Evolutionary conservation across 2,888 invertebrate genomes (phyloP), one percentile per base, ranked within the genome.

Genomic region (Standfussiana lucernea): DNA sequence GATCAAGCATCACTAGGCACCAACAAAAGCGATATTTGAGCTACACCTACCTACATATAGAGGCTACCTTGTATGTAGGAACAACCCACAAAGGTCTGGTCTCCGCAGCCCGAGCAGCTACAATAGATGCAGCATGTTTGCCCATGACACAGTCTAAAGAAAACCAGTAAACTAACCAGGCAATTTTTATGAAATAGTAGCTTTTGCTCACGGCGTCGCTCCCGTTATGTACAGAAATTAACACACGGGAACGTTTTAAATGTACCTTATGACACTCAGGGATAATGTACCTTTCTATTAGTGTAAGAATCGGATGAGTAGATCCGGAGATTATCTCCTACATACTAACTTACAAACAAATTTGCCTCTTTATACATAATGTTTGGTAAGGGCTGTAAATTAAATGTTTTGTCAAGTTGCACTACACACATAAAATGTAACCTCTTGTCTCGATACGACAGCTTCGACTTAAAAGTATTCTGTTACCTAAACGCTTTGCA

Each of bases 51-150:
- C 13, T 40, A 62, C 3, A 4, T 32, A 56, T 11, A 77, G 13
- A 50, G 11, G 2, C 15, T 5, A 18, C 47, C 3, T 21, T 67
- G 1, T 75, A 18, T 53, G 24, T 32, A 65, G 65, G 35, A 21
- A 40, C 15, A 53, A 45, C 56, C 67, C 68, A 61, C 68, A 62
- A 72, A 61, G 59, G 65, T 56, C 67, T 40, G 50, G 65, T 70
- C 61, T 70, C 53, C 56, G 45, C 53, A 62, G 78, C 47, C 40
- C 72, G 15, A 40, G 42, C 2, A n/a, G 28, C 59, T 61, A 84
- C 77, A 81, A 84, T 81, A 50, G 65, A 66, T 81, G 77, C 80
- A 79, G 70, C 15, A 18, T 86, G 79, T 88, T 87, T 86, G 83
- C 65, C 40, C 0, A 18, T 28, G 64, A 18, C 64, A 64, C 40